Base-by-base conservation (phyloP, 2,797 vertebrate genomes). In the Brachyalestes nurse region DNA sequence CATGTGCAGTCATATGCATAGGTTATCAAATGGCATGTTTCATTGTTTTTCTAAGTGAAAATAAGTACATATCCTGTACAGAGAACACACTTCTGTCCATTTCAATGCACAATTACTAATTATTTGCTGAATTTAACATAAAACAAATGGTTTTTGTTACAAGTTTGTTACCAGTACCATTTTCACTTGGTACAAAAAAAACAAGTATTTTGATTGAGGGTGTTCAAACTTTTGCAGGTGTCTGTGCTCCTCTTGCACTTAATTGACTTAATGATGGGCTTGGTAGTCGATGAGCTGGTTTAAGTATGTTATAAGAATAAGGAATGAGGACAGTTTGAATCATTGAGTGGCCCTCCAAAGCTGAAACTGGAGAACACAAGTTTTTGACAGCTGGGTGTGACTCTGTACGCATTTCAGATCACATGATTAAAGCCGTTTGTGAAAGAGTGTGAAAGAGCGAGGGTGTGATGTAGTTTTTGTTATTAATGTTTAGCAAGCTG, bases 321-420 rank as follows among this genome's bases (percentile, higher is more conserved):
- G 25, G 9, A n/a, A 3, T 25, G 47, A 1, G 14, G 45, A 61
- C 13, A 9, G 16, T 38, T n/a, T 19, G 19, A 53, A 57, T n/a
- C 4, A 25, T 72, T n/a, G 8, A 53, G 14, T 66, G 28, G 28
- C 58, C 19, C 61, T 65, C 19, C 10, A 79, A 49, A 79, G 40
- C 61, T 80, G 62, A 25, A 65, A 51, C 25, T 42, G 67, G 38
- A 42, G 38, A 23, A 47, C 19, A 47, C n/a, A 38, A 55, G 14
- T 82, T 67, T 38, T 55, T 75, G 34, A 49, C 16, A 49, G 21
- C 23, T 62, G 57, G 75, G 80, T 82, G 80, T 82, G 69, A 72
- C 75, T 65, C 5, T 57, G 6, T 42, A 10, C 42, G 25, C 75
- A 60, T 66, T 72, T 77, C 69, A 72, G 6, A 51, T 49, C 67